These are phyloP conservation scores for Anguilla rostrata DNA, from an alignment of 2,113 vertebrate species.

Conservation along the genomic window DNA sequence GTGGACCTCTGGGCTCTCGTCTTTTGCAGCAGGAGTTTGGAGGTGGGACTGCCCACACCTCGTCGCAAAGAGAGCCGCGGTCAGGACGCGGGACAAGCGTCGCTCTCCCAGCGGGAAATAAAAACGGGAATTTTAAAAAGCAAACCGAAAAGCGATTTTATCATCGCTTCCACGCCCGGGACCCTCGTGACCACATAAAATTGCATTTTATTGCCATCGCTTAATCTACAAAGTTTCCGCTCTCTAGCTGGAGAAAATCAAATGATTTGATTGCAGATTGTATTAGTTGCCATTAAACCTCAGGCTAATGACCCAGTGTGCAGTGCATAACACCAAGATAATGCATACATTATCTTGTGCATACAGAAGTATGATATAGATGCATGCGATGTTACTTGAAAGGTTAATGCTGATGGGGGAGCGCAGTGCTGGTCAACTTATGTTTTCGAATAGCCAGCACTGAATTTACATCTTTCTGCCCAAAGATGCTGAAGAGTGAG, in stretches of 20 bases:
- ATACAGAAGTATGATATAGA: too few relatives aligned
- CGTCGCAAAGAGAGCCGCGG: neutral
- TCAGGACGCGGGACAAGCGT: constrained; percentile 29
- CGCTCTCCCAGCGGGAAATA: constrained; percentile 26
- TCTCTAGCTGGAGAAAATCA: neutral
- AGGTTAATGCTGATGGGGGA: too few relatives aligned
- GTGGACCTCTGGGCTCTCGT: constrained; percentile 60
- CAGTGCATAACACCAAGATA: too few relatives aligned
- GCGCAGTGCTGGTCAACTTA: too few relatives aligned
- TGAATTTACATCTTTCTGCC: neutral
- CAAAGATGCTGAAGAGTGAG: neutral
- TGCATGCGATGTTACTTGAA: too few relatives aligned
- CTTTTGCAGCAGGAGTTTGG: constrained; percentile 61
- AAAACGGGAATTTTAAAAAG: neutral
- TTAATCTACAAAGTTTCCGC: too few relatives aligned
- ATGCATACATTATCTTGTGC: too few relatives aligned
- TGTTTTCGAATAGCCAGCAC: neutral
- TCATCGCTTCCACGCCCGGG: neutral
- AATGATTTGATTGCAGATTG: neutral
- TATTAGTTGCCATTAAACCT: neutral
- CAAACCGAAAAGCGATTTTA: neutral
- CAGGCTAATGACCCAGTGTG: too few relatives aligned
- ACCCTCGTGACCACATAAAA: too few relatives aligned
- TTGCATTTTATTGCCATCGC: too few relatives aligned
- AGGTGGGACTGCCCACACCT: constrained; percentile 64